Evolutionary conservation across 35 echinoderm and acorn worm genomes (phyloP).

Genomic region (Diadema setosum): DNA sequence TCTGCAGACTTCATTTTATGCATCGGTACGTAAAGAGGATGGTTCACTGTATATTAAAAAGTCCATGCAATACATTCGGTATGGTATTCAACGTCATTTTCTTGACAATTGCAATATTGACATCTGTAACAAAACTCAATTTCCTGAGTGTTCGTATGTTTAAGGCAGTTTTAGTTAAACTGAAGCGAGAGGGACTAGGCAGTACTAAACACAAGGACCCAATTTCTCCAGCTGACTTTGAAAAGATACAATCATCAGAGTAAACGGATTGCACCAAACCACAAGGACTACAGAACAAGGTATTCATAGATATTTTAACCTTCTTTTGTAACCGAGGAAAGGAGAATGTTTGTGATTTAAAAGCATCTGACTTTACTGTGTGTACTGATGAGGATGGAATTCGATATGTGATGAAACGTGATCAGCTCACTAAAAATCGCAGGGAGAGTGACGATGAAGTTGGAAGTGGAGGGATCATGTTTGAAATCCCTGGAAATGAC

Average conservation of each 20-base stretch:
- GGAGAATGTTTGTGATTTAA: neutral
- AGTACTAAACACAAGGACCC: neutral
- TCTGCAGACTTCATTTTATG: neutral
- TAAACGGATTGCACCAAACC: neutral
- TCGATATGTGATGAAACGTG: neutral
- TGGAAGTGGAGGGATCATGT: neutral
- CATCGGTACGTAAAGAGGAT: neutral
- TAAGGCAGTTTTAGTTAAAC: neutral
- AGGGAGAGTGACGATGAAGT: neutral
- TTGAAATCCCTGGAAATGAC: neutral
- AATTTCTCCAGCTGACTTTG: conserved; percentile 6
- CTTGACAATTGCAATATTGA: neutral
- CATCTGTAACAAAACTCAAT: neutral
- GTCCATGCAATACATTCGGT: too few species aligned
- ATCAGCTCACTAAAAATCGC: conserved; percentile 49
- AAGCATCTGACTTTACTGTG: neutral
- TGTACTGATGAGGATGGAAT: neutral
- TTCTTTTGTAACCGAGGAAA: conserved; percentile 10
- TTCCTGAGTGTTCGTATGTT: neutral
- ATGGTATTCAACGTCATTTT: neutral
- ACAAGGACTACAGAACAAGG: conserved; percentile 24
- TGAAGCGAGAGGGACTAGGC: neutral
- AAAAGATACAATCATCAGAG: neutral
- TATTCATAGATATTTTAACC: neutral
- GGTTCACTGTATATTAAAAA: neutral